Evolutionary conservation across 1,140 invertebrate species (phyloP).

Genomic region (Sminthurinus signatus): DNA sequence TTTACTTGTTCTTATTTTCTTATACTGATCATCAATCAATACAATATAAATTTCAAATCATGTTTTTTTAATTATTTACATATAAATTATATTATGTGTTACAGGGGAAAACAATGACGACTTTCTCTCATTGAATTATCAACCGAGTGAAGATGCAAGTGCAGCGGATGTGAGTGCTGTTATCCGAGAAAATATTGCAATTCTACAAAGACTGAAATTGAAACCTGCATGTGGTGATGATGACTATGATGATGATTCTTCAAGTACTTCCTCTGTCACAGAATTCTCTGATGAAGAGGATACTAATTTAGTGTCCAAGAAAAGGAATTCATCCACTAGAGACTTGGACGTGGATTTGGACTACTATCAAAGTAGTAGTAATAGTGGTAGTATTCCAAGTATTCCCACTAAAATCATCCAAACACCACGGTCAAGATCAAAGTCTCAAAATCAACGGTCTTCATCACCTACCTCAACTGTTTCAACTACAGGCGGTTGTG

Average conservation of each 20-base stretch:
- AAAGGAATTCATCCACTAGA: constrained; percentile 22
- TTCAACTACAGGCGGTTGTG: too few relatives aligned
- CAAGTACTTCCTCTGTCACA: constrained; percentile 16
- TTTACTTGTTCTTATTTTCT: too few relatives aligned
- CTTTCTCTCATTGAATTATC: too few relatives aligned
- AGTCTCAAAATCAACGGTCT: background rate
- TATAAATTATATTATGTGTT: too few relatives aligned
- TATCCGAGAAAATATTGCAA: constrained; percentile 39
- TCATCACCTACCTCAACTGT: too few relatives aligned
- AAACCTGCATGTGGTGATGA: constrained; percentile 35
- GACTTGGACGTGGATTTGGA: background rate
- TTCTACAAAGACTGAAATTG: constrained; percentile 40
- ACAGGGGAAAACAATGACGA: background rate
- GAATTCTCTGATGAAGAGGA: constrained; percentile 17
- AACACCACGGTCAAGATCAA: background rate
- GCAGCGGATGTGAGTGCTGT: constrained; percentile 37
- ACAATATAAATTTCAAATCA: too few relatives aligned
- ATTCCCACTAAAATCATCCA: background rate
- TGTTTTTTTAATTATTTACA: too few relatives aligned
- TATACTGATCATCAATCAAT: too few relatives aligned
- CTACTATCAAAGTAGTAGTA: background rate
- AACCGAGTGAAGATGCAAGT: too few relatives aligned
- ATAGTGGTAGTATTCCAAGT: background rate
- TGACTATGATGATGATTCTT: constrained; percentile 20
- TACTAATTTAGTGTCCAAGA: constrained; percentile 21